Evolutionary conservation across 64 coral and sea anemone species (phyloP), one percentile per base, ranked within the genome.

Genomic region (Actinia tenebrosa): DNA sequence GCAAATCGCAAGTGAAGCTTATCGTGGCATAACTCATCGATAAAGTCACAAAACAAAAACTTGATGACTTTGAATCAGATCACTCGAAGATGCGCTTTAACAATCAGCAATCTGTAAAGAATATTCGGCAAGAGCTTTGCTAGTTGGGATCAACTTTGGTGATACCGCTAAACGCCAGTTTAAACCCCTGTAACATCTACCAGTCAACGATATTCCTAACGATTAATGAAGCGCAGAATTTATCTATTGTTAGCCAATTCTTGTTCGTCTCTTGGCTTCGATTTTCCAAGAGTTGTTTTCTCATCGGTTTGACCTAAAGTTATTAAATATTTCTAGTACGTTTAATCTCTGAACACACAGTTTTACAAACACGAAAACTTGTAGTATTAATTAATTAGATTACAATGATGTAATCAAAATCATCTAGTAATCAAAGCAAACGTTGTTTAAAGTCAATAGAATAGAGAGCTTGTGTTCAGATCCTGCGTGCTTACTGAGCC

Each of bases 1-100:
- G 89, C 79, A 96, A 87, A 86, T 71, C n/a, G 84, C 86, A 75
- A 92, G 83, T 81, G 87, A 85, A 86, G 68, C 94, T 96, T 93
- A 96, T 96, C 91, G 82, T 58, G n/a, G 19, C 37, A 61, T 23
- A 80, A 54, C 69, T 75, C 22, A 75, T 30, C 83, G 20, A 87
- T 82, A 61, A 22, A 66, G 63, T 66, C 63, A 66, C 22, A 66
- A 83, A 86, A 79, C 80, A 80, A 69, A 50, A 83, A 86, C 37
- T 84, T 83, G 83, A 77, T 61, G 87, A 75, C 84, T 45, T 54
- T 50, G 53, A 16, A 86, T 46, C 66, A 84, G 88, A 92, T 90
- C 84, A 84, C 71, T 66, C 69, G 56, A 42, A 63, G 89, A 86
- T 91, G 52, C 60, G 71, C 25, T 78, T 43, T 53, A 80, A 80